Base-by-base conservation (phyloP, 1,140 invertebrate genomes). In the Drosophila erecta region DNA sequence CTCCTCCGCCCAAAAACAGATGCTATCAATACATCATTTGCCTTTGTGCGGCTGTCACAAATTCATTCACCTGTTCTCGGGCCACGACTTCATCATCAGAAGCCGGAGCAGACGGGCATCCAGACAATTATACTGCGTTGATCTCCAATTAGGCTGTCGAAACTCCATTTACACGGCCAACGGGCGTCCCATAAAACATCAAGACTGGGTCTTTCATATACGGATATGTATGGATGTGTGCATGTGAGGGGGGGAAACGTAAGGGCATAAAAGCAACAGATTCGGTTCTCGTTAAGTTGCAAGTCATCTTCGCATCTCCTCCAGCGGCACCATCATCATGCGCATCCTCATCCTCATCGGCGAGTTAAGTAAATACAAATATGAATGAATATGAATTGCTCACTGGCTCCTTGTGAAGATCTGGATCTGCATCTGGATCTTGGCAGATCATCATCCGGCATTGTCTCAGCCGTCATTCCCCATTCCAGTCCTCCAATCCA, bases 131-230 rank as follows among this genome's bases (percentile, higher is more conserved):
- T 89, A 89, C 66, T 84, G 73, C 79, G 84, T 89, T 89, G 84
- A 89, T 89, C 84, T 89, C 84, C 84, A 89, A 89, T 89, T 89
- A 89, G 84, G 84, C 84, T 89, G 84, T 89, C 84, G 84, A 89
- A 89, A 89, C 84, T 89, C 84, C 84, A 89, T 89, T 89, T 89
- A 89, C 84, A 87, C 83, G 77, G 76, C 64, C 78, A 86, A 72
- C 81, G 74, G 81, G 77, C 81, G 77, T 78, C 77, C 81, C 81
- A 78, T 78, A 85, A 86, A 86, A 71, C 60, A 85, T 77, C 59
- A 38, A 65, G 77, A 70, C 81, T 59, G 81, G 47, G 56, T 44
- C 81, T 85, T 85, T 85, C 62, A 81, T 70, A 71, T 53, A 24
- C 4, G 74, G 66, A 66, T 58, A 20, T 10, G 30, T 30, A 30